Evolutionary conservation across 2,113 vertebrate genomes (phyloP), one percentile per base, ranked within the genome.

Genomic region (Hylia prasina): DNA sequence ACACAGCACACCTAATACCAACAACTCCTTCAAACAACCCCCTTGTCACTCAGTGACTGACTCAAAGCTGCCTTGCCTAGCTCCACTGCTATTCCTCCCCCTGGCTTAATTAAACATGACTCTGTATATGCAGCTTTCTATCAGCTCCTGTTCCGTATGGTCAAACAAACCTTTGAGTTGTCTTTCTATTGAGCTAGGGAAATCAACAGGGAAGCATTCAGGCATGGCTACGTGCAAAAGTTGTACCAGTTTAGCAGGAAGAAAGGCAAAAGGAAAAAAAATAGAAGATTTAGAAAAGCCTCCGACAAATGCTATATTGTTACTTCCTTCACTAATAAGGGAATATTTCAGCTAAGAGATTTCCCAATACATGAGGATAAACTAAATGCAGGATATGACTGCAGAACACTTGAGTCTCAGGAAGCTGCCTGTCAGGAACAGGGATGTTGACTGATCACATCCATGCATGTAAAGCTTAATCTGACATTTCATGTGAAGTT

Each of bases 351-450:
- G 66, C 76, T 77, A 72, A 65, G 47, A 88, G 51, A 88, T 90
- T 95, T 93, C 82, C 60, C 79, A 94, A 90, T 39, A 45, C 18
- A 25, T n/a, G n/a, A 15, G 76, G 45, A 92, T 91, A 91, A 93
- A 91, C 69, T 87, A 77, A 96, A 94, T 65, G 79, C 73, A 82
- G 93, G 91, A 85, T 90, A 42, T 54, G 79, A 89, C 79, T 50
- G 89, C 63, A 80, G 79, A 95, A 90, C 90, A 79, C 90, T 91
- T 71, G 73, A 95, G 88, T 72, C 50, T 82, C 94, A 90, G 86
- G 90, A 95, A 96, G 82, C 82, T 73, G 75, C 92, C 77, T 1
- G 3, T 77, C 86, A 86, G 68, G 65, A 88, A 79, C 58, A 33
- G 30, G 39, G 54, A 83, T 35, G 33, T 54, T 94, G 94, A 97